Base-by-base conservation (phyloP, 2,113 vertebrate genomes). In the Nerophis lumbriciformis region DNA sequence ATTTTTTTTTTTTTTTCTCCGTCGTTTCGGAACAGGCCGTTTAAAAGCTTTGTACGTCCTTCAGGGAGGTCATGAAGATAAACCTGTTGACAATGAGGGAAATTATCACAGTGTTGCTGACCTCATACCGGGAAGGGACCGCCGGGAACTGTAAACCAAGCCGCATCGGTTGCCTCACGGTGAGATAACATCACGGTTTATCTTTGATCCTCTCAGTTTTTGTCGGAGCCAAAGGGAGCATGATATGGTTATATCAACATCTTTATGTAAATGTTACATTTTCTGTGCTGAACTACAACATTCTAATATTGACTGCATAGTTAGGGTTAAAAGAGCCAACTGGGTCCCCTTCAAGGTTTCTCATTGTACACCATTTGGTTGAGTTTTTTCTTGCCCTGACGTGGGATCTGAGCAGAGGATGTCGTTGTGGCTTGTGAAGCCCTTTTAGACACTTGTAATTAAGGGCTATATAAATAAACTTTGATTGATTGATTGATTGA, bases 181-280 rank as follows among this genome's bases (percentile, higher is more conserved):
- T 55, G 53, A 11, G 76, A 84, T 85, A 83, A 77, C 79, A 81
- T 84, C 75, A 66, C 39, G 61, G 77, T 84, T 80, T 75, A 81
- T 66, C 75, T 83, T 54, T 57, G 69, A 75, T 67, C 66, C 65
- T 81, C 79, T 72, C 66, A 80, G 73, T 78, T 67, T 75, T 44
- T 4, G 49, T 64, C 50, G 68, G 44, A 61, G 64, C 78, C 75
- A 36, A 47, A 0, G 36, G 72, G 66, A 48, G 14, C n/a, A 57
- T 9, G n/a, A 6, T 19, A 19, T 19, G 19, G 19, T 19, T 19
- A 19, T 37, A 1, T 2, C 12, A 39, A 5, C 15, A 16, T 55
- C 8, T 16, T 55, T 55, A 5, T 45, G 15, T 39, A 39, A 39
- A 39, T 39, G 8, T 55, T 6, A 38, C 6, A 54, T 37, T 38